A percentile compares a stretch with the other conserved stretches of the same genome.
Conservation (phyloP, 2,113 vertebrate genomes). For the Manacus vitellinus region DNA sequence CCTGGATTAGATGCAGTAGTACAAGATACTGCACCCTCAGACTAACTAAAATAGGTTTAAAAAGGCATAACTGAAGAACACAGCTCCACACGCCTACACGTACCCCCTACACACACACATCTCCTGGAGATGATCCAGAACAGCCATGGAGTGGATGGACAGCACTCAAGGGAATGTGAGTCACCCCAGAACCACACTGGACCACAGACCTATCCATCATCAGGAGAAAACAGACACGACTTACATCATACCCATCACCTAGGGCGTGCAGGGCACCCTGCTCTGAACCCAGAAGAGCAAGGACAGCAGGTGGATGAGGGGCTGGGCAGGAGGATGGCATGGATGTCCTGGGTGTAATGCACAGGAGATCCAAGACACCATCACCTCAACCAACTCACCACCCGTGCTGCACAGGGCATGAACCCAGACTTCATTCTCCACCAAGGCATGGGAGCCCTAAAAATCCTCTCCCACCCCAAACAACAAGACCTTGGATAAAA, state of each 20-base stretch:
- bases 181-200: background rate
- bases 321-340: background rate
- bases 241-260: background rate
- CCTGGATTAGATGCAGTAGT: background rate
- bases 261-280: fast-evolving
- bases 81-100: fast-evolving
- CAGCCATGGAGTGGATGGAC: background rate
- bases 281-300: background rate
- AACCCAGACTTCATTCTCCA: background rate
- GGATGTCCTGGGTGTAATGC: background rate
- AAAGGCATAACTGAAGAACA: background rate
- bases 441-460: background rate
- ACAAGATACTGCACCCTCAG: background rate
- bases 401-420: fast-evolving
- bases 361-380: background rate
- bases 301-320: background rate
- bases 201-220: background rate
- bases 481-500: background rate
- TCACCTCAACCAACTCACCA: background rate
- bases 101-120: background rate
- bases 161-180: background rate
- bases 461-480: background rate
- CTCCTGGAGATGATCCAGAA: background rate
- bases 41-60: background rate
- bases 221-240: background rate